Evolutionary conservation across 2,113 vertebrate genomes (phyloP).

Genomic region (Empidonax alnorum): DNA sequence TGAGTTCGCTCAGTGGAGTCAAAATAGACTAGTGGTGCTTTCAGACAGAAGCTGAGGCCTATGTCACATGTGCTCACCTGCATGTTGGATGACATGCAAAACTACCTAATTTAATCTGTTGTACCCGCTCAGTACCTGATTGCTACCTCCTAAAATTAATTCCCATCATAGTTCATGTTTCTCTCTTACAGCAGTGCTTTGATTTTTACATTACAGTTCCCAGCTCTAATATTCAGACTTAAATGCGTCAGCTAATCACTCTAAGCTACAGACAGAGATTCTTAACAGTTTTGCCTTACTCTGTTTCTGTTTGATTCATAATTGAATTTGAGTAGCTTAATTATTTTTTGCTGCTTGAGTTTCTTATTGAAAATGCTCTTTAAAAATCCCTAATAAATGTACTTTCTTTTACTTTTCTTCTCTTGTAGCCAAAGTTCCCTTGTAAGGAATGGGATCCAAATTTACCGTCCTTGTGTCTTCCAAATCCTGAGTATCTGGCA

Average conservation of each 20-base stretch:
- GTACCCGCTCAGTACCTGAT: not conserved
- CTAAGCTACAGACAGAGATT: not conserved
- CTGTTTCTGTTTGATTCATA: not conserved
- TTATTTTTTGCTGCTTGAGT: not conserved
- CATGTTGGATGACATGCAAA: not conserved
- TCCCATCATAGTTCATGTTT: not conserved
- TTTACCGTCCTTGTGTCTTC: slow-evolving; percentile 93
- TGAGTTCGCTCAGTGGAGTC: not conserved
- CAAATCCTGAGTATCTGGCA: slow-evolving; percentile 96
- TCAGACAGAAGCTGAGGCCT: not conserved
- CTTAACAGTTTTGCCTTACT: not conserved
- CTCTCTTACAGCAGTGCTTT: not conserved
- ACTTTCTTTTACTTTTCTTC: not conserved
- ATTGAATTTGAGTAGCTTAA: slow-evolving; percentile 1
- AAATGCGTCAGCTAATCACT: not conserved
- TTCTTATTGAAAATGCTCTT: not conserved
- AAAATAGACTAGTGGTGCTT: not conserved
- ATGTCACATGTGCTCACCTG: not conserved
- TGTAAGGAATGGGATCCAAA: slow-evolving; percentile 99
- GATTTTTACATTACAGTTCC: not conserved
- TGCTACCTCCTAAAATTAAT: not conserved
- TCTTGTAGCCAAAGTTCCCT: slow-evolving; percentile 85
- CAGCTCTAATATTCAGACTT: not conserved
- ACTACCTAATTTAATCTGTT: not conserved
- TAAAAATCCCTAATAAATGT: not conserved